Base-by-base conservation (phyloP, 2,113 vertebrate species). In the Xenopus laevis region DNA sequence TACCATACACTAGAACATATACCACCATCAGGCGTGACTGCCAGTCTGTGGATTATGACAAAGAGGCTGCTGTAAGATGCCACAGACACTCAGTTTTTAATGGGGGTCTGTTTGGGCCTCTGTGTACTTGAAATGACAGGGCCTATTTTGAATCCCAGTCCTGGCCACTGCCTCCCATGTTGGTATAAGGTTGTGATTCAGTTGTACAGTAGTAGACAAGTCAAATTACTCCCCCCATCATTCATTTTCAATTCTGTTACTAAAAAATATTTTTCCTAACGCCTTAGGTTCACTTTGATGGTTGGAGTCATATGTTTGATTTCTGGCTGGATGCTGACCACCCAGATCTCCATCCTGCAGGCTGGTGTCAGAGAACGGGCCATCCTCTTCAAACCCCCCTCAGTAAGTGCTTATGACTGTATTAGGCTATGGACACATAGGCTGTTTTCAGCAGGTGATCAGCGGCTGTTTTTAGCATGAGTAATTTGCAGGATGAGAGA, bases 281-380 rank as follows among this genome's bases (percentile, higher is more conserved):
- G 77, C 57, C 60, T 4, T 83, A 99, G 97, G 89, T 99, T 79
- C 95, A 97, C 86, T 98, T 98, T 81, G 96, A 98, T 0, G 96
- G 96, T 78, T 99, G 96, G 95, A 98, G 91, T 85, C 93, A 98
- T 0, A 78, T 95, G 68, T 98, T 95, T 68, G 96, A 98, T 78
- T 97, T 98, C 89, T 99, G 97, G 97, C 91, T 97, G 66, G 97
- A 99, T 47, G 94, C 93, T 0, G 97, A 99, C 85, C 93, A 98
- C 78, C 95, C 95, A 0, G 97, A 99, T 80, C 89, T 99, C 81
- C 96, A 99, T 71, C 97, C 96, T 0, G 92, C 89, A 0, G 96
- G 95, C 84, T 99, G 97, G 97, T 98, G 96, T 82, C 94, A 94
- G 66, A 92, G 89, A 78, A 98, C 97, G 0, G 91, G 92, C 69